phyloP scores from a whole-genome alignment of 2,797 vertebrate genomes.

The Aselliscus stoliczkanus region DNA sequence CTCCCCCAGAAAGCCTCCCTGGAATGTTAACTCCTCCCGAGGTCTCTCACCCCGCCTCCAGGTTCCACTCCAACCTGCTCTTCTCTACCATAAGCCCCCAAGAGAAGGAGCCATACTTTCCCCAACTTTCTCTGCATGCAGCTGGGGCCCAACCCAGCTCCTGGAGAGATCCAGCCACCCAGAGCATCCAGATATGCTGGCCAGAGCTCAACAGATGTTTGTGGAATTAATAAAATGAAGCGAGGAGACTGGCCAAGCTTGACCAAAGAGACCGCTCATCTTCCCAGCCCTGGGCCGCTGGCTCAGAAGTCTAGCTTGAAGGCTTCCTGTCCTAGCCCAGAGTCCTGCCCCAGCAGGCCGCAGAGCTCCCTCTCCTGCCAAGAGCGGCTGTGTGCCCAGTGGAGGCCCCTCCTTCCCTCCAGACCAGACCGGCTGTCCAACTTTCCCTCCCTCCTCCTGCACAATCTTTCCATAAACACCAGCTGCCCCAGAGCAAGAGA shows the following conservation, averaged over 20 bases:
- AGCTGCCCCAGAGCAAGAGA: not conserved
- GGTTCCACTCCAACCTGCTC: not conserved
- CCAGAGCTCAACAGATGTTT: not conserved
- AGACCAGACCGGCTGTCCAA: not conserved
- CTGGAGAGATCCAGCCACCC: not conserved
- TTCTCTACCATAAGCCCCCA: not conserved
- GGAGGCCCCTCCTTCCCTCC: not conserved
- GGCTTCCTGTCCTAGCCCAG: not conserved
- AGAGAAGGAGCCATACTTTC: not conserved
- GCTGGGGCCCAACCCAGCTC: not conserved
- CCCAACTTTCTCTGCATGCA: not conserved
- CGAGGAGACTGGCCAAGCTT: not conserved
- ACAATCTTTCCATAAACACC: slow-evolving; percentile 47
- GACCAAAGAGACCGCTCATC: not conserved
- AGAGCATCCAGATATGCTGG: not conserved
- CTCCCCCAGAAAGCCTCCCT: not conserved
- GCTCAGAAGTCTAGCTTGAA: not conserved
- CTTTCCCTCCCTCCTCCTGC: not conserved
- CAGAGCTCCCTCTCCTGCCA: not conserved
- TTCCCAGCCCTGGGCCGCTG: not conserved
- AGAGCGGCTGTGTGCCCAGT: not conserved
- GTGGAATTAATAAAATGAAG: not conserved
- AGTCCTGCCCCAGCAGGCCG: not conserved
- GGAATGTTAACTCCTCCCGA: not conserved
- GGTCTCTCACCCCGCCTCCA: not conserved